Evolutionary conservation across 2,888 invertebrate genomes (phyloP).

Genomic region (Hydropsyche betteni): DNA sequence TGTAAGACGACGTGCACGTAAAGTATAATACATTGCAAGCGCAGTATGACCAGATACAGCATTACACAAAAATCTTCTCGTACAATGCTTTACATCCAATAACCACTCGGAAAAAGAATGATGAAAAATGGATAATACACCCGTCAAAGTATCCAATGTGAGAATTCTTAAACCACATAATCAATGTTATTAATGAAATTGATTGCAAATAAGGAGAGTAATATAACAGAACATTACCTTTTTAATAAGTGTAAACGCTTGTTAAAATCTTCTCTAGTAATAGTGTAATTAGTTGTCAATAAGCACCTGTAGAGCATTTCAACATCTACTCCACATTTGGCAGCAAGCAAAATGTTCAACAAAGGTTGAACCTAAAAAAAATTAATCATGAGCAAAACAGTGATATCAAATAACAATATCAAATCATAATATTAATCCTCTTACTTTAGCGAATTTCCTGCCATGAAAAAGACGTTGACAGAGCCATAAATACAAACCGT

Average conservation of each 20-base stretch:
- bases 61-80: conserved; percentile 90
- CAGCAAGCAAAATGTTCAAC: conserved; percentile 87
- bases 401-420: not conserved
- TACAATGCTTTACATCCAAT: conserved; percentile 97
- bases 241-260: conserved; percentile 79
- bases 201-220: conserved; percentile 52
- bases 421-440: not conserved
- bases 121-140: conserved; percentile 82
- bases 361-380: conserved; percentile 73
- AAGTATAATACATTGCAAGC: conserved; percentile 83
- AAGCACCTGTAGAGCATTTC: conserved; percentile 84
- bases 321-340: conserved; percentile 84
- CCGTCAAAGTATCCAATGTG: conserved; percentile 68
- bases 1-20: conserved; percentile 73
- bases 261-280: conserved; percentile 83
- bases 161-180: conserved; percentile 57
- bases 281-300: conserved; percentile 79
- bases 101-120: conserved; percentile 96
- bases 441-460: conserved; percentile 85
- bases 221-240: conserved; percentile 58
- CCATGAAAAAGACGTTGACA: conserved; percentile 92
- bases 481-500: conserved; percentile 94
- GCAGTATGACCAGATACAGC: conserved; percentile 89
- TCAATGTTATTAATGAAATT: conserved; percentile 9
- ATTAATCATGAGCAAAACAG: conserved; percentile 33